These are phyloP conservation scores for Axea sp. DNA, from an alignment of 2,888 invertebrate species.

Conservation along the genomic window DNA sequence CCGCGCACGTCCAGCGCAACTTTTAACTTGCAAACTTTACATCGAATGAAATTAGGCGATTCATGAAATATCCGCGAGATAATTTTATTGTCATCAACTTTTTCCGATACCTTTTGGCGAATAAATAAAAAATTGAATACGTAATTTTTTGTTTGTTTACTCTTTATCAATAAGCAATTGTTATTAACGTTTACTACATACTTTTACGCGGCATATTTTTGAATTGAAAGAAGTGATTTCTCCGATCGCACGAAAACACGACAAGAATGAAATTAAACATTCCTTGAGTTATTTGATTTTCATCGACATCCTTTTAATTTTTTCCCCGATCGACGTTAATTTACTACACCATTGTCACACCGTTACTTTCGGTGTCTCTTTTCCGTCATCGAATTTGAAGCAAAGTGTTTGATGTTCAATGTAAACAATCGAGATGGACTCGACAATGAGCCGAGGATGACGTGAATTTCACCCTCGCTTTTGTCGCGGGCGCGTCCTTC, in stretches of 20 bases:
- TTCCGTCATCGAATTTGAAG: constrained; percentile 43
- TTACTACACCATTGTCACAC: constrained; percentile 32
- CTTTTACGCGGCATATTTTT: no score
- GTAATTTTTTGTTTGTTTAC: no score
- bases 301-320: no score
- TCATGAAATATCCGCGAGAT: constrained; percentile 18
- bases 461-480: constrained; percentile 54
- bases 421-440: constrained; percentile 53
- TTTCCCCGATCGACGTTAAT: constrained; percentile 35
- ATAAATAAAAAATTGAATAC: constrained; percentile 1
- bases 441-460: constrained; percentile 45
- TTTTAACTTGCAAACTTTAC: constrained; percentile 49
- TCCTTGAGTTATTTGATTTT: no score
- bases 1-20: constrained; percentile 21
- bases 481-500: constrained; percentile 54
- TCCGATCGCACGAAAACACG: no score
- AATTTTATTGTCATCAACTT: constrained; percentile 16
- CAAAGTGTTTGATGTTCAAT: constrained; percentile 47
- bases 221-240: no score
- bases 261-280: constrained; percentile 5
- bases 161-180: no score
- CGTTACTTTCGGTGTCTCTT: constrained; percentile 38
- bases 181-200: no score
- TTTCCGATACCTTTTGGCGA: constrained; percentile 6
- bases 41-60: constrained; percentile 35